Evolutionary conservation across 1,140 invertebrate genomes (phyloP), one percentile per base, ranked within the genome.

Genomic region (Pseudomyrmex flavicornis): DNA sequence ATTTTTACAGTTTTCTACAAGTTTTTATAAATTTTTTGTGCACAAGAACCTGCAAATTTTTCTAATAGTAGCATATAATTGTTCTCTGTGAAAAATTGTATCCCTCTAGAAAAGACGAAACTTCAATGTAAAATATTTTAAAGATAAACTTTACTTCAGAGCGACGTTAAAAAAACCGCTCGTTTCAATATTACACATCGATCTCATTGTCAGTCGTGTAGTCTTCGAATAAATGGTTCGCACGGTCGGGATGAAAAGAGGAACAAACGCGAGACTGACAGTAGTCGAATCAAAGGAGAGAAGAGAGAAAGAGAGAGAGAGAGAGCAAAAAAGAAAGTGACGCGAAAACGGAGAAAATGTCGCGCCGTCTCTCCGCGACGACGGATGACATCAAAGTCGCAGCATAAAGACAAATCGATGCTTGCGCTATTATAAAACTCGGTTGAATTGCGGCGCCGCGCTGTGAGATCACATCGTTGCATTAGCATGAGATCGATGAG

Each of bases 401-500:
- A 17, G 20, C 35, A 61, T 72, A 69, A 44, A 54, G 58, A 22
- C 70, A 22, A 85, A 87, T 87, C 77, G 85, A 85, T 85, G 63
- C 59, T 79, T 62, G 56, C 44, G 62, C 62, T 72, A 69, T 75
- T 85, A 73, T 82, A 69, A 75, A 82, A 85, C 63, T 82, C 56
- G 75, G 22, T n/a, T 68, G 62, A 68, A 83, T 80, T 62, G 82
- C 48, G 26, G 44, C 48, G 54, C 9, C 68, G 48, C 46, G 58
- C 46, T 26, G 70, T 56, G 56, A 54, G 62, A 86, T 86, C 70
- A 86, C 70, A 50, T 46, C 46, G 63, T 61, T 35, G 15, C 59
- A 86, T 85, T 82, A 73, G 20, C 50, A 68, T 3, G 76, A 75
- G 52, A 86, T 87, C 85, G 77, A 87, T 75, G 69, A 74, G 74